Evolutionary conservation across 2,797 vertebrate species (phyloP), one percentile per base, ranked within the genome.

Genomic region (Gymnodraco acuticeps): DNA sequence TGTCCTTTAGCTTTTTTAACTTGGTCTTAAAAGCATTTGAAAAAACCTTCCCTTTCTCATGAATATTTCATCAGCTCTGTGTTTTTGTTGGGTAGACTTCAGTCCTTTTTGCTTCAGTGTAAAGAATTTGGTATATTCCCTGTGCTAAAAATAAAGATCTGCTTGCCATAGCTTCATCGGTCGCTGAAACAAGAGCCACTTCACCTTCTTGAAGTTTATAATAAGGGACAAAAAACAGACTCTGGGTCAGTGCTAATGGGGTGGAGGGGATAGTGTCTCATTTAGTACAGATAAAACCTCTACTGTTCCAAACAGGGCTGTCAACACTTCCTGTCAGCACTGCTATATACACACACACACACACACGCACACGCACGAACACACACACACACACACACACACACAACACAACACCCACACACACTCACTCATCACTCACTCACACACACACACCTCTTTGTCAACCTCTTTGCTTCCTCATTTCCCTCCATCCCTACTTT

Each of bases 281-380:
- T 87, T 86, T 85, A 73, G 78, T 60, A 14, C 61, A 84, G 74
- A 88, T 88, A 85, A 85, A 87, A 86, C 78, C 70, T 78, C 84
- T 19, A 80, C 84, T 91, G 87, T 88, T 88, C 80, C 47, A 65
- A 66, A 64, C 55, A n/a, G 65, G 56, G 15, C 84, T 81, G 80
- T 86, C 81, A 78, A 56, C 86, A 53, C 74, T 54, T 72, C 54
- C 75, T 85, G 80, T 82, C 84, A 87, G 64, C 68, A 4, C 69
- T 27, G 70, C 58, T 41, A 23, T 10, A 11, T 66, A 53, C 64
- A 27, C 3, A 4, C 27, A 27, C 27, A 4, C 27, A 27, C 27
- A 27, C 3, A 4, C 4, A 27, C 27, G 61, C 73, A 77, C 74
- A 61, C 46, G 31, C 60, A 63, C 65, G 54, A 54, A 59, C 69